Conservation (phyloP, 2,888 invertebrate genomes). For the Artemia sp. region DNA sequence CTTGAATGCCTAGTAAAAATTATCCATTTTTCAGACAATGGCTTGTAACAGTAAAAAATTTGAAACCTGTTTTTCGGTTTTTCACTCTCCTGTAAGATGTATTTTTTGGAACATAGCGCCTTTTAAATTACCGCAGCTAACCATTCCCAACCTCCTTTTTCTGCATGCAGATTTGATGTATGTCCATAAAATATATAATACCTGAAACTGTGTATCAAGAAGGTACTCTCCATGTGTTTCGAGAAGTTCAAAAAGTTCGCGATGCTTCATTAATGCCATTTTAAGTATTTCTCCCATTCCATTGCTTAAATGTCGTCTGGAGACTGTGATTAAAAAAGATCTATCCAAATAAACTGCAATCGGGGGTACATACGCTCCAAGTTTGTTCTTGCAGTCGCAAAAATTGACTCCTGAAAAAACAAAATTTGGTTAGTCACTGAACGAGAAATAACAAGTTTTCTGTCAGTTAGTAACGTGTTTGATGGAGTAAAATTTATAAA, state of each 20-base stretch:
- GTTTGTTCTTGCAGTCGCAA: not conserved
- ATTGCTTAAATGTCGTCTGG: not conserved
- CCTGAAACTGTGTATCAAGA: conserved; percentile 6
- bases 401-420: conserved; percentile 5
- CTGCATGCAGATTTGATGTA: too few relatives aligned
- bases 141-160: too few relatives aligned
- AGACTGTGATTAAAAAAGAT: not conserved
- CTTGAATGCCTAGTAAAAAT: too few relatives aligned
- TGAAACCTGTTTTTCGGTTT: too few relatives aligned
- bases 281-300: conserved; percentile 17
- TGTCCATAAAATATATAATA: not conserved
- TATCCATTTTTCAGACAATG: too few relatives aligned
- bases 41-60: too few relatives aligned
- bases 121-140: too few relatives aligned
- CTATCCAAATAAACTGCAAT: not conserved
- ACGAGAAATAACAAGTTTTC: too few relatives aligned
- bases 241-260: not conserved
- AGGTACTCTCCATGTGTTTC: not conserved
- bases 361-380: conserved; percentile 10
- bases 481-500: too few relatives aligned
- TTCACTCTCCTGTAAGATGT: too few relatives aligned
- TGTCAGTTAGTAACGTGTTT: too few relatives aligned
- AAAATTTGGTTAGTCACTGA: not conserved
- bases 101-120: too few relatives aligned
- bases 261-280: conserved; percentile 2